Percentiles rank a stretch among this genome's conserved stretches.
Conservation (phyloP, 2,888 invertebrate genomes). For the Gastrophysa polygoni region DNA sequence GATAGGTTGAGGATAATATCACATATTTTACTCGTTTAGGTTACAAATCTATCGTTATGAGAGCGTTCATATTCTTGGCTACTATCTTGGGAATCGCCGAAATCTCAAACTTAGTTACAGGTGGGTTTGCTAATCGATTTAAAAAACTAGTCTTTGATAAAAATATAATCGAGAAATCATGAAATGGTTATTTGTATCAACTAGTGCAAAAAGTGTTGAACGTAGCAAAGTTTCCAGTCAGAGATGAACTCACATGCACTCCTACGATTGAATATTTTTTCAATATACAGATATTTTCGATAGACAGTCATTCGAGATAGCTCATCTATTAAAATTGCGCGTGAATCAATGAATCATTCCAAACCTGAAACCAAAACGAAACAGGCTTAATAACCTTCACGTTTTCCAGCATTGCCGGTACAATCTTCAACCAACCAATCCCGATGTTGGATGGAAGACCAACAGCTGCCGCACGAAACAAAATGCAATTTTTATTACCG, state of each 20-base stretch:
- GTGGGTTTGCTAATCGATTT: not conserved
- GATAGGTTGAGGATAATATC: not conserved
- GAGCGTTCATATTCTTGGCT: not conserved
- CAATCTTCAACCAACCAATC: conserved; percentile 15
- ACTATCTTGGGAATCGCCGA: not conserved
- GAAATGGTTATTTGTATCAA: too few species aligned
- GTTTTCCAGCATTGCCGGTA: not conserved
- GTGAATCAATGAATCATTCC: too few species aligned
- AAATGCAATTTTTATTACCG: conserved; percentile 42
- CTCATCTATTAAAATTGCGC: too few species aligned
- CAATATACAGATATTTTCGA: too few species aligned
- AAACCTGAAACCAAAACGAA: too few species aligned
- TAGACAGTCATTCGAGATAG: too few species aligned
- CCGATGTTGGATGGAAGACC: conserved; percentile 30
- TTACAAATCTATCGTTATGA: not conserved
- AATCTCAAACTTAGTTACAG: not conserved
- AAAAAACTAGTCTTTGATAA: too few species aligned
- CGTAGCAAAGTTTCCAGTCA: too few species aligned
- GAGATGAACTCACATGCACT: too few species aligned
- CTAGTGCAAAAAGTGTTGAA: too few species aligned
- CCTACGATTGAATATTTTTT: too few species aligned
- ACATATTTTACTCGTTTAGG: not conserved
- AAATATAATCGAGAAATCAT: too few species aligned
- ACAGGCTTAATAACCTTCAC: not conserved
- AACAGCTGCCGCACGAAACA: conserved; percentile 38